These are phyloP conservation scores for Peromyscus aztecus DNA, from an alignment of 2,797 vertebrate genomes.

Conservation along the genomic window DNA sequence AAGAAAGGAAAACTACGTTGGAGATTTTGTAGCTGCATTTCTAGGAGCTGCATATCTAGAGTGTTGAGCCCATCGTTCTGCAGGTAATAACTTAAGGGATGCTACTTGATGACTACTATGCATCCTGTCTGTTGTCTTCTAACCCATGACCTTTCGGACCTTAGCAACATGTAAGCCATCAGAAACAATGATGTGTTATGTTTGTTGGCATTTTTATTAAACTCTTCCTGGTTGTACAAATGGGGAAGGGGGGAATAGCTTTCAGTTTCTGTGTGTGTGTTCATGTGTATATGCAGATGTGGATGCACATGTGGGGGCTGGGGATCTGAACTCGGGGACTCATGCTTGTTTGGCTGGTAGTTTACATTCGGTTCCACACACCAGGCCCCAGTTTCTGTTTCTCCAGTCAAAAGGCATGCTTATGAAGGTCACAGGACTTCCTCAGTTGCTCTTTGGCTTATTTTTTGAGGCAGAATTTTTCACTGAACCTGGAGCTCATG, in stretches of 20 bases:
- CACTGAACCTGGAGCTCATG: neutral
- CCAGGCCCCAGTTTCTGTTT: neutral
- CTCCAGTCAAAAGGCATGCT: neutral
- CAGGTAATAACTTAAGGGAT: neutral
- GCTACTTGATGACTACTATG: neutral
- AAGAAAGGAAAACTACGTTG: neutral
- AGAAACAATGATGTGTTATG: neutral
- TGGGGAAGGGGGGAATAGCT: neutral
- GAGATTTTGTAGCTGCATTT: neutral
- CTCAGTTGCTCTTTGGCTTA: neutral
- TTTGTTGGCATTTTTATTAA: neutral
- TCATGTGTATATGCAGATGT: neutral
- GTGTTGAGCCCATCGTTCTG: neutral
- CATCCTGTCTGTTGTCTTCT: neutral
- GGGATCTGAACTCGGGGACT: neutral
- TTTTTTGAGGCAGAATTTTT: neutral
- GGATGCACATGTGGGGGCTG: no score
- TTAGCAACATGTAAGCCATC: neutral
- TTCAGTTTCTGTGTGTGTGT: neutral
- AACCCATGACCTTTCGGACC: neutral
- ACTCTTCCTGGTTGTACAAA: conserved; percentile 22
- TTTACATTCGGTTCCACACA: neutral
- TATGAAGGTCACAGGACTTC: neutral
- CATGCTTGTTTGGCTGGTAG: neutral
- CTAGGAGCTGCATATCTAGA: neutral